Evolutionary conservation across 2,797 vertebrate species (phyloP).

Genomic region (Intellagama lesueurii): DNA sequence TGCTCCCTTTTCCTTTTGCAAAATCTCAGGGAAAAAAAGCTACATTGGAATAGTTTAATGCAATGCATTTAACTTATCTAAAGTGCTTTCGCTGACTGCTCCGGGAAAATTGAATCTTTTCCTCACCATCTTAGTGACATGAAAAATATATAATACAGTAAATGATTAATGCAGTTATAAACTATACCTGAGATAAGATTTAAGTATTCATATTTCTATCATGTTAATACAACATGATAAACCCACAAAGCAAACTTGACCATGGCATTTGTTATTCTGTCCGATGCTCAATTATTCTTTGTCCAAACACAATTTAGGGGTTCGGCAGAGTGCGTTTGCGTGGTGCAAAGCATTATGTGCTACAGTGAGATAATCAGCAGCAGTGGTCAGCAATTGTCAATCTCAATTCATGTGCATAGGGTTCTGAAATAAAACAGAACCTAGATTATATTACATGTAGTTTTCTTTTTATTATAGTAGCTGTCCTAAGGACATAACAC

Average conservation of each 20-base stretch:
- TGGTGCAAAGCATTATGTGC: conserved; percentile 74
- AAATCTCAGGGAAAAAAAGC: conserved; percentile 65
- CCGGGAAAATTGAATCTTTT: conserved; percentile 87
- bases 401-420: conserved; percentile 1
- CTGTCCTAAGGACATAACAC: conserved; percentile 25
- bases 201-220: conserved; percentile 96
- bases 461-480: conserved; percentile 2
- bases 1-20: conserved; percentile 74
- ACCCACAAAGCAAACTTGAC: conserved; percentile 85
- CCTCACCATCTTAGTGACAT: conserved; percentile 87
- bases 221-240: conserved; percentile 95
- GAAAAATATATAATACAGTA: conserved; percentile 94
- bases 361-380: conserved; percentile 78
- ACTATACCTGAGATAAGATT: conserved; percentile 95
- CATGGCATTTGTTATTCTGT: conserved; percentile 84
- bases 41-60: conserved; percentile 76
- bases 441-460: background rate
- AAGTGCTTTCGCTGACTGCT: conserved; percentile 80
- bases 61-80: conserved; percentile 83
- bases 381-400: conserved; percentile 71
- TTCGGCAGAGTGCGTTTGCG: conserved; percentile 71
- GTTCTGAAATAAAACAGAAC: conserved; percentile 51
- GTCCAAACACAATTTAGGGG: conserved; percentile 85
- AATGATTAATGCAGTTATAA: conserved; percentile 98
- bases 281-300: conserved; percentile 85